These are phyloP conservation scores for Agrochola lota DNA, from an alignment of 2,888 invertebrate species.

Conservation along the genomic window DNA sequence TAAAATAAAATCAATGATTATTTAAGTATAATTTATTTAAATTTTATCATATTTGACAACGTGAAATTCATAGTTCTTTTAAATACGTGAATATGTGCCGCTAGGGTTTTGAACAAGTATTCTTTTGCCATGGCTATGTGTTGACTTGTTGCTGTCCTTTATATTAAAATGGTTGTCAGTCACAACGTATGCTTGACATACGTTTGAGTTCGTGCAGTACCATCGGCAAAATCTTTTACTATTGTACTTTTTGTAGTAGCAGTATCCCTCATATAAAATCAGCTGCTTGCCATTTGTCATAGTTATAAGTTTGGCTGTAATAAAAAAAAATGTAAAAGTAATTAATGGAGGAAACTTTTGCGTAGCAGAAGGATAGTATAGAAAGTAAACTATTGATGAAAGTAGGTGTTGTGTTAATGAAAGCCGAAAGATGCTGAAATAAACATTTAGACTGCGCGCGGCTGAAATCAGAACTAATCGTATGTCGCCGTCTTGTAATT, in stretches of 20 bases:
- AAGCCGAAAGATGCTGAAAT: neutral
- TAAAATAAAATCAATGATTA: constrained; percentile 15
- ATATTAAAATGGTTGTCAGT: constrained; percentile 26
- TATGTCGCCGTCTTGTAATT: too few relatives aligned
- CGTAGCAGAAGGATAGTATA: too few relatives aligned
- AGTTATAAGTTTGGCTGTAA: constrained; percentile 52
- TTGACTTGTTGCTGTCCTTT: constrained; percentile 13
- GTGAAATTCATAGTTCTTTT: neutral
- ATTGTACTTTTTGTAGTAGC: constrained; percentile 43
- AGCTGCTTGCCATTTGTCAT: constrained; percentile 51
- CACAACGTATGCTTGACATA: constrained; percentile 37
- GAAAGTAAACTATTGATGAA: neutral
- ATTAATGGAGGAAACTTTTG: neutral
- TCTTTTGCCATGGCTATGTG: constrained; percentile 25
- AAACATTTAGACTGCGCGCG: neutral
- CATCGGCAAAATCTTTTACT: constrained; percentile 42
- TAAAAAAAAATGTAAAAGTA: neutral
- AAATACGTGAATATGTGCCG: constrained; percentile 32
- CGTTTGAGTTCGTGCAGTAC: constrained; percentile 40
- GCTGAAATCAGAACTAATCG: too few relatives aligned
- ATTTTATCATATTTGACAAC: neutral
- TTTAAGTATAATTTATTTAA: neutral
- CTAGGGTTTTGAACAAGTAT: constrained; percentile 21
- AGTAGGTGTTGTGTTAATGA: neutral
- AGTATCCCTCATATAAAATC: constrained; percentile 42